Evolutionary conservation across 37 sponge, comb jelly and placozoan species (phyloP).

Genomic region (Cladorhizidae sp.): DNA sequence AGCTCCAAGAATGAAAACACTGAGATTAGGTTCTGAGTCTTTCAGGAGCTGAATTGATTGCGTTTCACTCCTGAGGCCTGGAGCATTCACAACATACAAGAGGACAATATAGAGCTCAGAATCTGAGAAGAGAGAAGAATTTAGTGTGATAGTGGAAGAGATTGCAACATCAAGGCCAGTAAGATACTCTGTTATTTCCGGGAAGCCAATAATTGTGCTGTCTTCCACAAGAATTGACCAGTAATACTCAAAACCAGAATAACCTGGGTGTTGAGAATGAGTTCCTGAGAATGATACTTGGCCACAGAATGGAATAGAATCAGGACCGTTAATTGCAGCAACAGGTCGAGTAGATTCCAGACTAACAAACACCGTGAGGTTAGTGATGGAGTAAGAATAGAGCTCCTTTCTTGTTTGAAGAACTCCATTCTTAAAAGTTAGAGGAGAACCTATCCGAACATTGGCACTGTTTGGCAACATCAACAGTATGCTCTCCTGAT

Average conservation of each 20-base stretch:
- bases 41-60: conserved; percentile 13
- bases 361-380: conserved; percentile 26
- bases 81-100: conserved; percentile 55
- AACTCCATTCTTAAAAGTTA: conserved; percentile 41
- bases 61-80: conserved; percentile 35
- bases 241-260: conserved; percentile 36
- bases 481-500: conserved; percentile 21
- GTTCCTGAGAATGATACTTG: conserved; percentile 30
- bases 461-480: conserved; percentile 40
- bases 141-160: conserved; percentile 28
- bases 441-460: conserved; percentile 25
- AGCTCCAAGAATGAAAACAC: conserved; percentile 13
- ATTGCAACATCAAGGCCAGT: conserved; percentile 5
- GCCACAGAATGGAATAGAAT: conserved; percentile 64
- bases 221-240: conserved; percentile 64
- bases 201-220: conserved; percentile 37
- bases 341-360: conserved; percentile 33
- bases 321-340: conserved; percentile 53
- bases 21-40: not conserved
- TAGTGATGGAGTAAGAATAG: conserved; percentile 30
- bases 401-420: conserved; percentile 15
- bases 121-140: conserved; percentile 18
- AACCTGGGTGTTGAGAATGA: conserved; percentile 69
- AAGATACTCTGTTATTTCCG: conserved; percentile 26
- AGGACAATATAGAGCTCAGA: conserved; percentile 46